Conservation (phyloP, 2,113 vertebrate genomes). For the Megaceryle maxima region DNA sequence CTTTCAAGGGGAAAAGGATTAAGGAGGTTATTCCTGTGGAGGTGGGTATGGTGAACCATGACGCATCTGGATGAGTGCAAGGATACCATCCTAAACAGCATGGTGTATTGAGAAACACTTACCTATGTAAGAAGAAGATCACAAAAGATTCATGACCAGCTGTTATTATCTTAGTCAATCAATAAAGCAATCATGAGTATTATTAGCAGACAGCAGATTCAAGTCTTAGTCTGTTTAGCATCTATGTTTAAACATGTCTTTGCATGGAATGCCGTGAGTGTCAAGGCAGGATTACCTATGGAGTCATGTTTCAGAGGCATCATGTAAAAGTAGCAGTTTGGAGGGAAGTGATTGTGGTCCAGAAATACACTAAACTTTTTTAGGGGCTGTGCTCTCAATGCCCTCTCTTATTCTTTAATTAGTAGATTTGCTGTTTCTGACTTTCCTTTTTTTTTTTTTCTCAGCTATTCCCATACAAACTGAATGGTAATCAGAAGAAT, state of each 20-base stretch:
- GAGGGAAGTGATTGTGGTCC: neutral
- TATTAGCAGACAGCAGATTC: conserved; percentile 40
- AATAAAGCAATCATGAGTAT: conserved; percentile 65
- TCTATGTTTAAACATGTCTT: neutral
- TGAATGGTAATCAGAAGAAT: neutral
- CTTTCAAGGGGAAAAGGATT: conserved; percentile 68
- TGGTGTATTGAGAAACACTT: conserved; percentile 33
- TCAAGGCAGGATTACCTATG: neutral
- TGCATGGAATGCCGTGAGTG: neutral
- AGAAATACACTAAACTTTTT: neutral
- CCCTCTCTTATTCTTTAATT: neutral
- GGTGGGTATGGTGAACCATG: neutral
- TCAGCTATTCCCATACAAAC: neutral
- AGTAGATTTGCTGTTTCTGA: neutral
- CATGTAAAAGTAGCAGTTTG: neutral
- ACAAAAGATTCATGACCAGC: conserved; percentile 37
- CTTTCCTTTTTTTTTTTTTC: neutral
- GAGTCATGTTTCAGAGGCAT: neutral
- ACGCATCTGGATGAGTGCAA: neutral
- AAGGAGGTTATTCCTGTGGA: conserved; percentile 57
- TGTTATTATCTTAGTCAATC: conserved; percentile 44
- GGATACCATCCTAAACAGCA: conserved; percentile 34
- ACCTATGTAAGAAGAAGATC: conserved; percentile 21
- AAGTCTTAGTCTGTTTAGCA: neutral
- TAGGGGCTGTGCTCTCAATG: neutral